phyloP scores from a whole-genome alignment of 1,140 invertebrate species.

The Drosophila tristis region DNA sequence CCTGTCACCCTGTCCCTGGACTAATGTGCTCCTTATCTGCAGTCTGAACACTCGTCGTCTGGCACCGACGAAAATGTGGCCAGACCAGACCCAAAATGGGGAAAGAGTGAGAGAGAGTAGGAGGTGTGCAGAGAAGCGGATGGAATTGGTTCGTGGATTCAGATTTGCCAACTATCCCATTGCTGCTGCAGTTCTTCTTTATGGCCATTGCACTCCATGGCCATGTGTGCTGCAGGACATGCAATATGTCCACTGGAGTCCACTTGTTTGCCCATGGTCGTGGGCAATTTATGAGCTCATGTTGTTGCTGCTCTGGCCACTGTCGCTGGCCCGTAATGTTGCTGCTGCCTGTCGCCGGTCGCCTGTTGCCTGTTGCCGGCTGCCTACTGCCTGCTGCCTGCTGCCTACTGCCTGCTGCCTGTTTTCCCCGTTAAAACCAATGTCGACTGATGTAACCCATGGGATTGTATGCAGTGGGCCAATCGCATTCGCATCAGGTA shows the following conservation, averaged over 20 bases:
- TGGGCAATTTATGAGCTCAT: slow-evolving; percentile 7
- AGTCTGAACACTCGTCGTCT: not conserved
- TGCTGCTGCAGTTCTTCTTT: slow-evolving; percentile 21
- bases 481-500: not conserved
- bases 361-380: not conserved
- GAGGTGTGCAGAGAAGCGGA: too few relatives aligned
- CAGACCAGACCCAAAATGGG: not conserved
- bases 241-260: slow-evolving; percentile 18
- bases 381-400: not conserved
- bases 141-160: not conserved
- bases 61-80: too few relatives aligned
- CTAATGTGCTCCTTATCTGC: slow-evolving; percentile 8
- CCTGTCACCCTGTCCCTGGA: too few relatives aligned
- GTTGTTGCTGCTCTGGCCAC: not conserved
- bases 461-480: slow-evolving; percentile 19
- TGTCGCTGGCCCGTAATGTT: not conserved
- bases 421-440: not conserved
- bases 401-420: not conserved
- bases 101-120: not conserved
- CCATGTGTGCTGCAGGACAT: slow-evolving; percentile 4
- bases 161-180: slow-evolving; percentile 54
- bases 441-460: slow-evolving; percentile 6
- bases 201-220: slow-evolving; percentile 5
- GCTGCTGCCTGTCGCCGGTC: not conserved
- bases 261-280: slow-evolving; percentile 2